phyloP scores from a whole-genome alignment of 1,140 invertebrate species.

The Drosophila tropicalis region DNA sequence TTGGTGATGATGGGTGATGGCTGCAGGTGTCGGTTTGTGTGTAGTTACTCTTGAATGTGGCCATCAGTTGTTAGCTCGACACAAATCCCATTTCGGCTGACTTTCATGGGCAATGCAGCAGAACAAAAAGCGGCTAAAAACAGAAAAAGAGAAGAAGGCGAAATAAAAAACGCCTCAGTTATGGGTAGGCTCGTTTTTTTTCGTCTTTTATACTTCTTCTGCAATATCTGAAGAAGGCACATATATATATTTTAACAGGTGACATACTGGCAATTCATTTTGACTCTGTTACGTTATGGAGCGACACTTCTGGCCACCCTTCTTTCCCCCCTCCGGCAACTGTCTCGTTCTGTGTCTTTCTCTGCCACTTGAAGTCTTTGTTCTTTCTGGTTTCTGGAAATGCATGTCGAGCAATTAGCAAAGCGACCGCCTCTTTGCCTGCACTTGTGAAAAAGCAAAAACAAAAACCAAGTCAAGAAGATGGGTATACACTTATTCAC shows the following conservation, averaged over 20 bases:
- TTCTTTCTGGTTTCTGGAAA: constrained; percentile 11
- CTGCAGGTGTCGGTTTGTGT: too few relatives aligned
- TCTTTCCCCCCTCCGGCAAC: not conserved
- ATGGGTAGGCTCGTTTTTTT: constrained; percentile 7
- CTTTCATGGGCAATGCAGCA: constrained; percentile 66
- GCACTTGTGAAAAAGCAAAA: constrained; percentile 31
- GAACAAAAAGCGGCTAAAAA: constrained; percentile 39
- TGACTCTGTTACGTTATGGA: constrained; percentile 57
- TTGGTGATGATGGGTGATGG: not conserved
- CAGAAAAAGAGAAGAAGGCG: not conserved
- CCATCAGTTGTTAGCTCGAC: constrained; percentile 16
- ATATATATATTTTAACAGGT: not conserved
- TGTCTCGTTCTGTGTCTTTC: not conserved
- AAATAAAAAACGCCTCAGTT: not conserved
- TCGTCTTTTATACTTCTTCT: not conserved
- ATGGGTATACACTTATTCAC: constrained; percentile 18
- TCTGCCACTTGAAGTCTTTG: not conserved
- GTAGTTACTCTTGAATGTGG: not conserved
- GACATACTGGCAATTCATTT: constrained; percentile 21
- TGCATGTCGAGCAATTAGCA: constrained; percentile 67
- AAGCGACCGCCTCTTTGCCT: constrained; percentile 18
- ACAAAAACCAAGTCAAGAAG: constrained; percentile 18
- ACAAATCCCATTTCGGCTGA: constrained; percentile 27
- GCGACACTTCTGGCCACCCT: constrained; percentile 41
- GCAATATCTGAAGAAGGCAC: not conserved